Conservation (phyloP, 1,140 invertebrate species). For the Leptestheria dahalacensis region DNA sequence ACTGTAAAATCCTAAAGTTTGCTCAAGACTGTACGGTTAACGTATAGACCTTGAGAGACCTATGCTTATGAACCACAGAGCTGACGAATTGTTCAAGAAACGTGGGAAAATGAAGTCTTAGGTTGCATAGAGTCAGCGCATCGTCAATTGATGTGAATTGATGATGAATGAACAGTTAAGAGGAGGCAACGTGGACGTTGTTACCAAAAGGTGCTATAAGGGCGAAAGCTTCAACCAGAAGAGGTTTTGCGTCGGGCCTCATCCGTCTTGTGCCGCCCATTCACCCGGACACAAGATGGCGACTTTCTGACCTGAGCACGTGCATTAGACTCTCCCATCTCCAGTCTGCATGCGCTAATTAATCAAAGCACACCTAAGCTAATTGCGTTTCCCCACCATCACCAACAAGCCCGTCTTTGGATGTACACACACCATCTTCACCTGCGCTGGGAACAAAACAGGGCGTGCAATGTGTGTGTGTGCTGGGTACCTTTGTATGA, state of each 20-base stretch:
- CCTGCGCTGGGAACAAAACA: too few relatives aligned
- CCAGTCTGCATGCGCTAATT: neutral
- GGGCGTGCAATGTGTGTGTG: too few relatives aligned
- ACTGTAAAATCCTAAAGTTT: too few relatives aligned
- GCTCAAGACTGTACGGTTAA: too few relatives aligned
- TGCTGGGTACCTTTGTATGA: too few relatives aligned
- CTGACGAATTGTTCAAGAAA: neutral
- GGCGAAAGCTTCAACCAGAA: neutral
- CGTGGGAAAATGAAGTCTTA: too few relatives aligned
- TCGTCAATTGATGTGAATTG: neutral
- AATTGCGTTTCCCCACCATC: neutral
- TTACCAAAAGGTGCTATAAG: neutral
- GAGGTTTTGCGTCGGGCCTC: neutral
- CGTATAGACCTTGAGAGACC: neutral
- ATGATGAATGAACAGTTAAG: neutral
- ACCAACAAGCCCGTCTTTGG: neutral
- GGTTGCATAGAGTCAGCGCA: too few relatives aligned
- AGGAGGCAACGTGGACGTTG: neutral
- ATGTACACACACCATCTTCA: too few relatives aligned
- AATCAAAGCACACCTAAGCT: neutral
- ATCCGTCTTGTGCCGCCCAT: neutral
- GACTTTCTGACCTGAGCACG: neutral
- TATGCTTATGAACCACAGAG: neutral
- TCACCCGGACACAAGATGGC: neutral
- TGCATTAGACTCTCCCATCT: neutral